Evolutionary conservation across 2,797 vertebrate species (phyloP).

Genomic region (Pyrocephalus nanus): DNA sequence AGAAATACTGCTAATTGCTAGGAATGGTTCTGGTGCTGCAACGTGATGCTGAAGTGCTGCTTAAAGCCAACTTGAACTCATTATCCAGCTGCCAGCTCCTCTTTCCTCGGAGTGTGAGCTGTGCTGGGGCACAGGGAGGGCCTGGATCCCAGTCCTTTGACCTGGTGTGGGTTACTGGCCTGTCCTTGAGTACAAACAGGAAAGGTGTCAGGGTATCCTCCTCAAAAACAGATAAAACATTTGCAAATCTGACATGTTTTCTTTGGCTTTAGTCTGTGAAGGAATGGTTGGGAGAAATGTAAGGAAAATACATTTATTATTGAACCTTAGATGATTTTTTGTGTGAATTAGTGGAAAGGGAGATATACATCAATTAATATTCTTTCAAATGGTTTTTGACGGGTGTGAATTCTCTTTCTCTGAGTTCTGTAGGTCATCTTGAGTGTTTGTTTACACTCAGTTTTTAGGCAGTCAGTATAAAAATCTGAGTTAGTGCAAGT

Average conservation of each 20-base stretch:
- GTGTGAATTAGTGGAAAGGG: fast-evolving
- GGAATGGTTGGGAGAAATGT: not conserved
- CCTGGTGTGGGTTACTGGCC: not conserved
- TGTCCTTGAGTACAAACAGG: not conserved
- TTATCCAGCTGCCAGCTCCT: not conserved
- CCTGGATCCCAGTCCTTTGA: not conserved
- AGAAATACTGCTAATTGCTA: not conserved
- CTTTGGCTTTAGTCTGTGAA: not conserved
- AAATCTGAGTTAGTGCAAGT: not conserved
- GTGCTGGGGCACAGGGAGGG: too few species aligned
- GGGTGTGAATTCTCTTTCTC: not conserved
- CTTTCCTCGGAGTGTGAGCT: not conserved
- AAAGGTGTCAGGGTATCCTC: not conserved
- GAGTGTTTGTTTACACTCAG: not conserved
- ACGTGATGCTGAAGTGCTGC: not conserved
- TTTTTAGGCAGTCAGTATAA: not conserved
- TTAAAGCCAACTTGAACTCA: not conserved
- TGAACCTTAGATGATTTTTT: not conserved
- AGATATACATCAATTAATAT: not conserved
- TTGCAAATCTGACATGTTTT: not conserved
- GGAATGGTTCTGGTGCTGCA: not conserved
- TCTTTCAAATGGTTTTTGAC: not conserved
- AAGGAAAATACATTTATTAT: fast-evolving
- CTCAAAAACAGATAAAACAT: not conserved
- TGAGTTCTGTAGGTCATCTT: not conserved